Conservation (phyloP, 1,140 invertebrate species). For the Apis florea region DNA sequence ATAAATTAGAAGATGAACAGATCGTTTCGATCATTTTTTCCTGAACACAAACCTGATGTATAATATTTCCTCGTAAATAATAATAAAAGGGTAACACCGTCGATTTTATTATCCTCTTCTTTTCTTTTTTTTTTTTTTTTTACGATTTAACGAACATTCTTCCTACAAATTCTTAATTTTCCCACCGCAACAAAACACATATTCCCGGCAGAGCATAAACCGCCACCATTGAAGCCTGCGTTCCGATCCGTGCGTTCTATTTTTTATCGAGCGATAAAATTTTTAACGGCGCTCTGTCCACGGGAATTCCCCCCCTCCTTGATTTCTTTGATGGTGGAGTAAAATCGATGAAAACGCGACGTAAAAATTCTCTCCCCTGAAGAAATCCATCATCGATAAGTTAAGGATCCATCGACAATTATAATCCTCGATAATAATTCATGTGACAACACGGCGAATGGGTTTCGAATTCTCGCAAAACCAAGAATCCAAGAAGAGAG, state of each 20-base stretch:
- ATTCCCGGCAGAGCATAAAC: neutral
- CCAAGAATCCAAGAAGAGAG: neutral
- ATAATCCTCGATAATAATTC: neutral
- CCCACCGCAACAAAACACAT: too few species aligned
- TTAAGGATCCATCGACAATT: neutral
- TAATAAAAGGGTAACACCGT: neutral
- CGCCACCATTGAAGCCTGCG: conserved; percentile 4
- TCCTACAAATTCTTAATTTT: conserved; percentile 16
- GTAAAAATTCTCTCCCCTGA: neutral
- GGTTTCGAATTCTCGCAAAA: neutral
- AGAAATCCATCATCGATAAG: neutral
- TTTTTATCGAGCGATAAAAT: conserved; percentile 25
- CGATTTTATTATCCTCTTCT: neutral
- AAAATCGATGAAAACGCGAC: neutral
- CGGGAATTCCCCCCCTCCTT: conserved; percentile 2
- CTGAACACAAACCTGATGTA: too few species aligned
- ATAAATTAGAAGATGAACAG: too few species aligned
- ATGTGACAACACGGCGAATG: neutral
- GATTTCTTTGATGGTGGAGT: neutral
- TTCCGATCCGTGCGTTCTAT: neutral
- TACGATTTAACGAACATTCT: too few species aligned
- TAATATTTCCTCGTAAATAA: neutral
- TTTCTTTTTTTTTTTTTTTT: neutral
- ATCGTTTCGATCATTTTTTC: too few species aligned
- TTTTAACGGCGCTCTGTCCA: neutral